Percentiles rank a stretch among this genome's conserved stretches.
phyloP scores from a whole-genome alignment of 2,797 vertebrate genomes.

The Pipistrellus pipistrellus region DNA sequence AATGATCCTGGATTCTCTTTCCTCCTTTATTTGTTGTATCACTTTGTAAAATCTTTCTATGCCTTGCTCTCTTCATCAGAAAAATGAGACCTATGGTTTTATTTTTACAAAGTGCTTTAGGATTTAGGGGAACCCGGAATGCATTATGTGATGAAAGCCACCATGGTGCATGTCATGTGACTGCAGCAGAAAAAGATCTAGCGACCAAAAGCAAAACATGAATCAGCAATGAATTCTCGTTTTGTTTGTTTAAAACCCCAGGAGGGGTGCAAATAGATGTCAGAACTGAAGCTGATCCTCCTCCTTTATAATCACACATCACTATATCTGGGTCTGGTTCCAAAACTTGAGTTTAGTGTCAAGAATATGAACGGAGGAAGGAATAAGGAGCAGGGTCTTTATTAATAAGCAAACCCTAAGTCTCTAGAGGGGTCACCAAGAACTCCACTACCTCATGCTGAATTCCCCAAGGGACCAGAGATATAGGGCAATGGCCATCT shows the following conservation, averaged over 20 bases:
- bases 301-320: slow-evolving; percentile 69
- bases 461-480: background rate
- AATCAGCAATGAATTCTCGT: slow-evolving; percentile 84
- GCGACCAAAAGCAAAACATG: slow-evolving; percentile 84
- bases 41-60: slow-evolving; percentile 82
- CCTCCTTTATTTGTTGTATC: slow-evolving; percentile 83
- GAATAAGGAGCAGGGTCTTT: slow-evolving; percentile 16
- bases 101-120: slow-evolving; percentile 84
- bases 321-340: slow-evolving; percentile 71
- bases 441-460: background rate
- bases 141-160: slow-evolving; percentile 81
- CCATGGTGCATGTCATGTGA: slow-evolving; percentile 79
- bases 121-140: slow-evolving; percentile 80
- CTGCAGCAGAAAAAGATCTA: slow-evolving; percentile 63
- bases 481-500: background rate
- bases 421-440: background rate
- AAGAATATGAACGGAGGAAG: slow-evolving; percentile 63
- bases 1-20: slow-evolving; percentile 81
- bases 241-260: slow-evolving; percentile 84
- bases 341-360: slow-evolving; percentile 64
- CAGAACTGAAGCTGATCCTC: slow-evolving; percentile 75
- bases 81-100: slow-evolving; percentile 85
- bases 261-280: slow-evolving; percentile 82
- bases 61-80: slow-evolving; percentile 82
- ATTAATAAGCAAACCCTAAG: slow-evolving; percentile 64